Percentiles rank a stretch among this genome's conserved stretches.
These are phyloP conservation scores for Anguilla marmorata DNA, from an alignment of 2,797 vertebrate genomes.

Conservation along the genomic window DNA sequence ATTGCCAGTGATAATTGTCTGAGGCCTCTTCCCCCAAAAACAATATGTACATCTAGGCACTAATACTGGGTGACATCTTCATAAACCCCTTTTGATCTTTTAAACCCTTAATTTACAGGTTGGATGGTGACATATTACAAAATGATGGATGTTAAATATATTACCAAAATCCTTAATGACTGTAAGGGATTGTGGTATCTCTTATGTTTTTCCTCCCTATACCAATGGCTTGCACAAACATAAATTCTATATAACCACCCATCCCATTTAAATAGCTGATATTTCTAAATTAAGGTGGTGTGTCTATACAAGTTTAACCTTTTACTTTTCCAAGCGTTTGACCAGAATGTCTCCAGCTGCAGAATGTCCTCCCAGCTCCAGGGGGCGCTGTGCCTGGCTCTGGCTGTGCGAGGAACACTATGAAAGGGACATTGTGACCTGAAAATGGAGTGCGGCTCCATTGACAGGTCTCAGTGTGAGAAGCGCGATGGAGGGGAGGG, in stretches of 20 bases:
- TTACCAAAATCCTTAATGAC: not conserved
- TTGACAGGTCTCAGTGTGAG: constrained; percentile 51
- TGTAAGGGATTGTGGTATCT: not conserved
- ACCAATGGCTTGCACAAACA: not conserved
- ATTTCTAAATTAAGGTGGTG: not conserved
- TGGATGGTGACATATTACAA: not conserved
- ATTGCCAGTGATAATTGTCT: not conserved
- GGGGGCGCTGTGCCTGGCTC: not conserved
- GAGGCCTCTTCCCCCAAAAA: not conserved
- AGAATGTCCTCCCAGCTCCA: not conserved
- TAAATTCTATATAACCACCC: not conserved
- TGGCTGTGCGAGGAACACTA: not conserved
- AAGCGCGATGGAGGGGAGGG: constrained; percentile 41
- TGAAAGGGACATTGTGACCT: constrained; percentile 6
- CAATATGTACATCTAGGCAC: too few relatives aligned
- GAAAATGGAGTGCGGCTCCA: constrained; percentile 22
- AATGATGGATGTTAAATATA: not conserved
- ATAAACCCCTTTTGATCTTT: not conserved
- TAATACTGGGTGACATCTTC: not conserved
- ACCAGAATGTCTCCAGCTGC: not conserved
- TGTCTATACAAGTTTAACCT: not conserved
- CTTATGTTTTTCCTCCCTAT: not conserved
- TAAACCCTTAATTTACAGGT: not conserved
- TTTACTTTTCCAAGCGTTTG: not conserved
- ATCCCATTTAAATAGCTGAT: not conserved